These are phyloP conservation scores for Portunus trituberculatus DNA, from an alignment of 1,140 invertebrate genomes.

Conservation along the genomic window DNA sequence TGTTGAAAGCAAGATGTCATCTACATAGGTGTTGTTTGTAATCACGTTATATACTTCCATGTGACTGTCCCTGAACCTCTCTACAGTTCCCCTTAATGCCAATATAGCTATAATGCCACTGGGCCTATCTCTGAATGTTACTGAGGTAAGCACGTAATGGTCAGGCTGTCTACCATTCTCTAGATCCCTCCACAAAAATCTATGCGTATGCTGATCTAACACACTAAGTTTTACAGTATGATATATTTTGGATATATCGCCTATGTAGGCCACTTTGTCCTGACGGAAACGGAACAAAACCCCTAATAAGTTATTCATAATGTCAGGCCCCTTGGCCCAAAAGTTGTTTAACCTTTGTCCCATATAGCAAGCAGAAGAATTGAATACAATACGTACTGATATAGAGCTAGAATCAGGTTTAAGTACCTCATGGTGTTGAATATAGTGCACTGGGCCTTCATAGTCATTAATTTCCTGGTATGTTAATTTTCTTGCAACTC, in stretches of 20 bases:
- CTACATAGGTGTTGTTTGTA: not conserved
- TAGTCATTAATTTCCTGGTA: not conserved
- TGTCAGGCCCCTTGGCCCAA: not conserved
- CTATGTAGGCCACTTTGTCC: not conserved
- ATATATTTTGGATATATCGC: slow-evolving; percentile 37
- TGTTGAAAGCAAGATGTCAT: slow-evolving; percentile 29
- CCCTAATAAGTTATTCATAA: not conserved
- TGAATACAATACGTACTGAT: not conserved
- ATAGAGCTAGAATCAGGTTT: not conserved
- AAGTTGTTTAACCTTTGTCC: slow-evolving; percentile 18
- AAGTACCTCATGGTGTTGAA: slow-evolving; percentile 14
- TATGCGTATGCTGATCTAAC: slow-evolving; percentile 26
- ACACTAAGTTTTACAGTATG: not conserved
- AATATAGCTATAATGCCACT: slow-evolving; percentile 34
- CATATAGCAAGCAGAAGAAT: not conserved
- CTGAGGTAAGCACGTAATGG: slow-evolving; percentile 5
- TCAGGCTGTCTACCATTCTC: not conserved
- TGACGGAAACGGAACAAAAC: not conserved
- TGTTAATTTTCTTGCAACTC: not conserved
- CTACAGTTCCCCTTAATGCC: slow-evolving; percentile 37
- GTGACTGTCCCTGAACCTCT: not conserved
- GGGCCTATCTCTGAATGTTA: slow-evolving; percentile 18
- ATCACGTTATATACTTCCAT: not conserved
- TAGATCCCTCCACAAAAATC: slow-evolving; percentile 22
- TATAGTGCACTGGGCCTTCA: slow-evolving; percentile 25